Percentiles rank a stretch among this genome's conserved stretches.
Evolutionary conservation across 2,797 vertebrate genomes (phyloP).

Genomic region (Chelmon rostratus): DNA sequence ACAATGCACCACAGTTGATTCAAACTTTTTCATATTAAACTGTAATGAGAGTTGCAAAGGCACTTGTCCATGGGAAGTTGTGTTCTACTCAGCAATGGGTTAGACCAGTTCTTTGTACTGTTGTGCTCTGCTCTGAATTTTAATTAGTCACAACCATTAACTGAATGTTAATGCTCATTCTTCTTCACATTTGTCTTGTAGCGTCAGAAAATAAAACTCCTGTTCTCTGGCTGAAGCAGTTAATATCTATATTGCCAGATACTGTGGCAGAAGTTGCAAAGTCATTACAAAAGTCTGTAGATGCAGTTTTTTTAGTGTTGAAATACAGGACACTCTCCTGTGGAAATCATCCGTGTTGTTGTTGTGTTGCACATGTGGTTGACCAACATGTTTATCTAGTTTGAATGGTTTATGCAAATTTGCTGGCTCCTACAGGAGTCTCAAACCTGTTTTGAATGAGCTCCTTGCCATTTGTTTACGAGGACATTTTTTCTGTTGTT

Average conservation of each 20-base stretch:
- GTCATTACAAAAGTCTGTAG: not conserved
- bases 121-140: constrained; percentile 33
- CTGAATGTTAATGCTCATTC: constrained; percentile 25
- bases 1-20: not conserved
- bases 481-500: not conserved
- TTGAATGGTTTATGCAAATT: constrained; percentile 55
- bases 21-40: not conserved
- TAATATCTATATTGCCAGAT: not conserved
- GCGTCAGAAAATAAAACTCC: not conserved
- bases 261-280: constrained; percentile 4
- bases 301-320: constrained; percentile 6
- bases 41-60: not conserved
- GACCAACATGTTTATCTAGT: constrained; percentile 4
- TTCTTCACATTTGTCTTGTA: not conserved
- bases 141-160: constrained; percentile 11
- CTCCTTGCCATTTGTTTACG: constrained; percentile 44
- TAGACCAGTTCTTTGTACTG: constrained; percentile 28
- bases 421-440: not conserved
- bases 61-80: not conserved
- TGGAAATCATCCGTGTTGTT: not conserved
- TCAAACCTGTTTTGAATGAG: constrained; percentile 52
- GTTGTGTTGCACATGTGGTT: not conserved
- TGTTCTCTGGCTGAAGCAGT: not conserved
- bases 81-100: constrained; percentile 9
- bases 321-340: not conserved